These are phyloP conservation scores for Heliocidaris erythrogramma DNA, from an alignment of 35 echinoderm and acorn worm genomes.

Conservation along the genomic window DNA sequence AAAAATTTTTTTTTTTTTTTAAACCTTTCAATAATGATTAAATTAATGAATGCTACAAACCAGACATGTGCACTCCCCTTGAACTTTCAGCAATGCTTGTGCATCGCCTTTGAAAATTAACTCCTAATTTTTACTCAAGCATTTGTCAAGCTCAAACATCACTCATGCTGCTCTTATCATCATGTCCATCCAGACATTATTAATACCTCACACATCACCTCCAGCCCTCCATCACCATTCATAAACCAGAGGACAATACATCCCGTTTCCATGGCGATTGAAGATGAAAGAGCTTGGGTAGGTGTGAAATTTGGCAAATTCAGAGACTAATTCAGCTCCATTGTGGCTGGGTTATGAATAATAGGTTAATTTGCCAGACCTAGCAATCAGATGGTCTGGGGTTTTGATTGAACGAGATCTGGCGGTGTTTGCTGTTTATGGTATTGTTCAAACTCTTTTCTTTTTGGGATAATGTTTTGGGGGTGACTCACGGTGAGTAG, in stretches of 20 bases:
- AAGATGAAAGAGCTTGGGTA: background rate
- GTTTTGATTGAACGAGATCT: background rate
- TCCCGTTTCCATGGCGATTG: background rate
- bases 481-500: background rate
- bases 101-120: background rate
- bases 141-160: background rate
- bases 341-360: background rate
- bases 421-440: background rate
- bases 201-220: background rate
- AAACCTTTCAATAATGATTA: background rate
- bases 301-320: constrained; percentile 34
- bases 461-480: background rate
- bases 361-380: constrained; percentile 6
- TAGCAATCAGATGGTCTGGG: constrained; percentile 1
- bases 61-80: background rate
- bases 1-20: too few species aligned
- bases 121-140: background rate
- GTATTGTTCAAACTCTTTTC: background rate
- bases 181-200: background rate
- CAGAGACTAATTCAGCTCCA: background rate
- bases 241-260: background rate
- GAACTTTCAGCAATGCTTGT: background rate
- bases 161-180: background rate
- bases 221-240: background rate
- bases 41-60: background rate